Base-by-base conservation (phyloP, 2,888 invertebrate genomes). In the Athrips mouffetella region DNA sequence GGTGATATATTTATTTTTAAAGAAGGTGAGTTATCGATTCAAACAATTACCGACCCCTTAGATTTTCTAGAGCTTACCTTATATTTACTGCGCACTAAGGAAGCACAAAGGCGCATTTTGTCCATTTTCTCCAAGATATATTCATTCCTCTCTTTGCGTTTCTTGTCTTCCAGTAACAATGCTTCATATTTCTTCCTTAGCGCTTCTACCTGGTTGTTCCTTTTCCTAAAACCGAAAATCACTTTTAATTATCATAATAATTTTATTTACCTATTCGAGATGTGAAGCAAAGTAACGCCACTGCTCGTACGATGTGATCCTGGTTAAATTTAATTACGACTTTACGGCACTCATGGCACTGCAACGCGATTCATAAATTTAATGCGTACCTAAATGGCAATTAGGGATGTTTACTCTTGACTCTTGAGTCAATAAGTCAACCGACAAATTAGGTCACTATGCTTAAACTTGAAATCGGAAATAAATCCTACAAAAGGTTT, bases 111-210 rank as follows among this genome's bases (percentile, higher is more conserved):
- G 8, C 86, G 76, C 72, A 89, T 85, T 58, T 80, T 84, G 55
- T 89, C 85, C 46, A 89, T 70, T 48, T 70, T 75, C 40, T 76
- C 78, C 65, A 89, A 60, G 54, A 89, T 85, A 52, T 76, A 82
- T 47, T 84, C 81, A 65, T 89, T 89, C 10, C 89, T 70, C 48
- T 84, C 80, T 60, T 76, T 86, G 7, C 89, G 73, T 57, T 77
- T 85, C 56, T 80, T 87, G 54, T 89, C 88, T 49, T 89, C 86
- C 56, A 81, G 84, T 47, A 89, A 65, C 58, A 87, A 83, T 13
- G 75, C 69, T 50, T 89, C 88, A 67, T 87, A 89, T 63, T 83
- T 77, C 60, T 87, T 83, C 51, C 79, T 69, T 23, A 88, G 52
- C 5, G 69, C 67, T 54, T 81, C 81, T 15, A 88, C 76, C 20